These are phyloP conservation scores for Danionella cerebrum DNA, from an alignment of 2,113 vertebrate genomes.

Conservation along the genomic window DNA sequence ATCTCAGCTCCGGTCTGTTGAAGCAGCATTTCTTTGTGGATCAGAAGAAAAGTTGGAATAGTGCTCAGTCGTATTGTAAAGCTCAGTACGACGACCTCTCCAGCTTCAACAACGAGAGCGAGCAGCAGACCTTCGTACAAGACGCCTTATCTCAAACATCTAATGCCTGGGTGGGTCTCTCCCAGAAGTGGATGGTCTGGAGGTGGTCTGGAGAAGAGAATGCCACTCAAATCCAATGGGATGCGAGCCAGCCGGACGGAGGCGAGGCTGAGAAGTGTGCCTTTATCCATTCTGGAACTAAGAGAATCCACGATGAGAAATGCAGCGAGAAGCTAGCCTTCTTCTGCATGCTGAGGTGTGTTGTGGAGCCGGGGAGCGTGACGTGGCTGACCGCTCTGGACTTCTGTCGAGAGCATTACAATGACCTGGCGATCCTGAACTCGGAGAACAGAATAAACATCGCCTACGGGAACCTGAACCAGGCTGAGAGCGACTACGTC, in stretches of 20 bases:
- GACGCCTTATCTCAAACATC: neutral
- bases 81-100: neutral
- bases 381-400: no score
- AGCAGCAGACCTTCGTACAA: neutral
- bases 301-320: neutral
- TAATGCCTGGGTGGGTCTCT: neutral
- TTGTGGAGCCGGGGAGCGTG: no score
- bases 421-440: no score
- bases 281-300: neutral
- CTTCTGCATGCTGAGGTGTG: neutral
- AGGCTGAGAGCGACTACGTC: no score
- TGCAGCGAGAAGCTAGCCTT: rapidly evolving
- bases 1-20: neutral
- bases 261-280: neutral
- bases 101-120: neutral
- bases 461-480: no score
- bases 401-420: no score
- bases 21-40: neutral
- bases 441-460: no score
- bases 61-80: neutral
- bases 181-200: neutral
- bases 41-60: rapidly evolving
- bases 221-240: neutral
- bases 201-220: neutral
- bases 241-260: neutral